Percentiles rank a stretch among this genome's conserved stretches.
These are phyloP conservation scores for Athene noctua DNA, from an alignment of 2,113 vertebrate genomes.

Conservation along the genomic window DNA sequence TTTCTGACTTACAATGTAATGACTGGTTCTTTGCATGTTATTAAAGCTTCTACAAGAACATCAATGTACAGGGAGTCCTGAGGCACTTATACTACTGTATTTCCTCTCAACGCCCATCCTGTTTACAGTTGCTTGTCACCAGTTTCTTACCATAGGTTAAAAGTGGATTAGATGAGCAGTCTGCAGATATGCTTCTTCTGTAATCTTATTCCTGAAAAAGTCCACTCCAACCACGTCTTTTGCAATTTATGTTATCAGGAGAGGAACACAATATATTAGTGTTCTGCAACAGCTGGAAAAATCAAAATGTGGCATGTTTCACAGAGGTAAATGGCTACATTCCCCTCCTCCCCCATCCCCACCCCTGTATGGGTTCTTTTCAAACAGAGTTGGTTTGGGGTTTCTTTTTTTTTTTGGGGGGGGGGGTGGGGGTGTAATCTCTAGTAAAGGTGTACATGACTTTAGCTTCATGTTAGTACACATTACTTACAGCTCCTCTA, in stretches of 20 bases:
- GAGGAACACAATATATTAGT: neutral
- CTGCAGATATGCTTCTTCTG: neutral
- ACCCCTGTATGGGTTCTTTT: rapidly evolving
- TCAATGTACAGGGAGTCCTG: neutral
- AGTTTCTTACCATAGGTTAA: neutral
- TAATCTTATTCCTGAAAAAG: neutral
- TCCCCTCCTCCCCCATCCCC: no score
- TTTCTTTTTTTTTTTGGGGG: neutral
- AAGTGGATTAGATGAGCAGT: neutral
- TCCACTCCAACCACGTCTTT: neutral
- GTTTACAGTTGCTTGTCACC: neutral
- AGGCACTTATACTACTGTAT: rapidly evolving
- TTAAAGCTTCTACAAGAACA: neutral
- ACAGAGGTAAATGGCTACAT: no score
- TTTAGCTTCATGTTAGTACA: neutral
- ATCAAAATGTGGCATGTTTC: neutral
- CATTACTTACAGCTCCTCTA: neutral
- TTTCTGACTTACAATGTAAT: neutral
- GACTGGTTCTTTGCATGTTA: neutral
- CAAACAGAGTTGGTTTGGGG: neutral
- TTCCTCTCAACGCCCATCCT: neutral
- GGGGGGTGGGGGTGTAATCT: neutral
- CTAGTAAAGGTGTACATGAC: neutral
- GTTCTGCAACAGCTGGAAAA: neutral
- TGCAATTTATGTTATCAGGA: neutral